Conservation (phyloP, 2,797 vertebrate genomes). For the Galaxias olidus region DNA sequence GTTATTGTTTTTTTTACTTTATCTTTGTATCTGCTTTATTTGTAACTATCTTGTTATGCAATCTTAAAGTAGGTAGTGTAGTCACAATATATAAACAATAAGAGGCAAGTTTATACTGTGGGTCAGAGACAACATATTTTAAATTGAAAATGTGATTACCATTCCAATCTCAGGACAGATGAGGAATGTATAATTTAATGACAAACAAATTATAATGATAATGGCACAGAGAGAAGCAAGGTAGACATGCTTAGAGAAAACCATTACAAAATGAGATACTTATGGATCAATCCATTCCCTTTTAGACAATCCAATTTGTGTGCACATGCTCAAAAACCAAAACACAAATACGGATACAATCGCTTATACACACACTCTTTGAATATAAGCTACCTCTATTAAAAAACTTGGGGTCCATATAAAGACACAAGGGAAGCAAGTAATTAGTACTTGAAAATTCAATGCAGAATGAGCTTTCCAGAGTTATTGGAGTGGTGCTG, state of each 20-base stretch:
- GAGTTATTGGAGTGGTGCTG: constrained; percentile 22
- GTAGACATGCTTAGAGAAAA: constrained; percentile 54
- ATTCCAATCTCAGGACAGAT: constrained; percentile 56
- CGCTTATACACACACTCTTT: constrained; percentile 1
- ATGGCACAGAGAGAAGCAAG: constrained; percentile 44
- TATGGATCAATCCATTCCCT: constrained; percentile 61
- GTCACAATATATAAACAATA: constrained; percentile 43
- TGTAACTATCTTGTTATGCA: too few relatives aligned
- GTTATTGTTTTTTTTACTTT: too few relatives aligned
- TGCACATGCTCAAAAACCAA: not conserved
- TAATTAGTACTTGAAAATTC: constrained; percentile 19
- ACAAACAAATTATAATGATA: constrained; percentile 64
- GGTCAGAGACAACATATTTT: constrained; percentile 42
- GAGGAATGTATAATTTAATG: constrained; percentile 68
- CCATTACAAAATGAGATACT: constrained; percentile 64
- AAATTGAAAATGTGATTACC: constrained; percentile 57
- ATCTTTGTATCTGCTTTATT: too few relatives aligned
- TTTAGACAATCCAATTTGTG: constrained; percentile 24
- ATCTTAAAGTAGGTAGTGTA: constrained; percentile 20
- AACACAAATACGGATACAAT: constrained; percentile 3
- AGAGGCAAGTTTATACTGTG: constrained; percentile 21
- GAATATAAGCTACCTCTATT: constrained; percentile 13
- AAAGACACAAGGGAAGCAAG: constrained; percentile 18
- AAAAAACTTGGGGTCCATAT: constrained; percentile 12
- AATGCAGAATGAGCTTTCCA: constrained; percentile 15